These are phyloP conservation scores for Euplagia quadripunctaria DNA, from an alignment of 2,888 invertebrate genomes.

Conservation along the genomic window DNA sequence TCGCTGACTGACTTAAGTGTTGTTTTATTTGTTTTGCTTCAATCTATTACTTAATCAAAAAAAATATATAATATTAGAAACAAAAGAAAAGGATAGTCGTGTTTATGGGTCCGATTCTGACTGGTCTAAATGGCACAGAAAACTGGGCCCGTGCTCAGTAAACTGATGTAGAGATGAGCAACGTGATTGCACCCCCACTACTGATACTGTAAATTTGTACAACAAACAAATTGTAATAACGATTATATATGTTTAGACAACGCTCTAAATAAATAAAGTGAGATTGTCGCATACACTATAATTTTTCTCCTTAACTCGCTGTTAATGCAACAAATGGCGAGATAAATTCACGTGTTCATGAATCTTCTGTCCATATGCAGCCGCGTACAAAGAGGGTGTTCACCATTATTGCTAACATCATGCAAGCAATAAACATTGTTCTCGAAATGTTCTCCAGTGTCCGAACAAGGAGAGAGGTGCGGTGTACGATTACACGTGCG, in stretches of 20 bases:
- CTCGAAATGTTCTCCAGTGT: constrained; percentile 68
- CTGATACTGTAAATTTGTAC: no score
- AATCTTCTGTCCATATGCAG: constrained; percentile 27
- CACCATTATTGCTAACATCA: constrained; percentile 52
- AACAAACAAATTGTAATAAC: constrained; percentile 33
- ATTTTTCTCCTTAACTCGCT: background rate
- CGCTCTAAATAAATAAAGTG: background rate
- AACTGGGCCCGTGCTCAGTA: constrained; percentile 80
- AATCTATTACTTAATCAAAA: no score
- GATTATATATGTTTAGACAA: background rate
- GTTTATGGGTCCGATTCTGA: constrained; percentile 71
- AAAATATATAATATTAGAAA: background rate
- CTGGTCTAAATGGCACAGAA: constrained; percentile 79
- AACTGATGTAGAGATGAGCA: constrained; percentile 81
- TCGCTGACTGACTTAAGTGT: no score
- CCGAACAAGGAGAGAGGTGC: constrained; percentile 73
- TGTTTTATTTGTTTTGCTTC: no score
- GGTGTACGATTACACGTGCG: constrained; percentile 74
- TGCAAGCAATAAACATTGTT: constrained; percentile 69
- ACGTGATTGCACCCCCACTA: constrained; percentile 83
- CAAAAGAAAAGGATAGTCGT: constrained; percentile 60
- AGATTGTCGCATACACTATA: background rate
- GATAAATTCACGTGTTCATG: constrained; percentile 27
- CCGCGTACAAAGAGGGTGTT: constrained; percentile 23
- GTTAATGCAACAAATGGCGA: constrained; percentile 2